phyloP scores from a whole-genome alignment of 2,888 invertebrate genomes.

The Philereme vetulata region DNA sequence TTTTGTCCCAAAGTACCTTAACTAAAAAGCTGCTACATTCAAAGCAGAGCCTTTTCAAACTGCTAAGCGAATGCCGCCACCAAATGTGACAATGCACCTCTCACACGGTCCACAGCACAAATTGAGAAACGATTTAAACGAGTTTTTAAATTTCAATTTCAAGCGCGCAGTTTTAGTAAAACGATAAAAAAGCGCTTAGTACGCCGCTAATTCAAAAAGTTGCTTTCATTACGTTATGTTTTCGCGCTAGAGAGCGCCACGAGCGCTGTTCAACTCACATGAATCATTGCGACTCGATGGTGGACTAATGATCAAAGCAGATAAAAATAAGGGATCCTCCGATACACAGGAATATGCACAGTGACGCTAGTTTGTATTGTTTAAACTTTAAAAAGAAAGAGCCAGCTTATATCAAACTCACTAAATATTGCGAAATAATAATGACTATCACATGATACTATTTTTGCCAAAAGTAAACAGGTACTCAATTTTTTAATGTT shows the following conservation, averaged over 20 bases:
- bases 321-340: neutral
- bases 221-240: constrained; percentile 74
- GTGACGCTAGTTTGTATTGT: too few species aligned
- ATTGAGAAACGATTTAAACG: constrained; percentile 46
- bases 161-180: constrained; percentile 66
- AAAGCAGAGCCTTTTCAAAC: constrained; percentile 32
- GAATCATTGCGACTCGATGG: constrained; percentile 66
- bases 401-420: too few species aligned
- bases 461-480: too few species aligned
- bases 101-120: constrained; percentile 39
- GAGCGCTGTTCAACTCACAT: constrained; percentile 64
- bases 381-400: too few species aligned
- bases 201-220: constrained; percentile 81
- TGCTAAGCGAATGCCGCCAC: constrained; percentile 30
- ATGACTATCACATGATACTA: too few species aligned
- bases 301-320: constrained; percentile 24
- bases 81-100: constrained; percentile 36
- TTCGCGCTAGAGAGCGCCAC: constrained; percentile 60
- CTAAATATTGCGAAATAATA: too few species aligned
- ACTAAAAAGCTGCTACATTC: constrained; percentile 15
- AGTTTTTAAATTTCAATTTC: constrained; percentile 53
- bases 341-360: constrained; percentile 46
- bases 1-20: constrained; percentile 4
- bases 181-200: constrained; percentile 67
- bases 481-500: too few species aligned